Percentiles rank a stretch among this genome's conserved stretches.
These are phyloP conservation scores for Coptodon rendalli DNA, from an alignment of 2,113 vertebrate species.

Conservation along the genomic window DNA sequence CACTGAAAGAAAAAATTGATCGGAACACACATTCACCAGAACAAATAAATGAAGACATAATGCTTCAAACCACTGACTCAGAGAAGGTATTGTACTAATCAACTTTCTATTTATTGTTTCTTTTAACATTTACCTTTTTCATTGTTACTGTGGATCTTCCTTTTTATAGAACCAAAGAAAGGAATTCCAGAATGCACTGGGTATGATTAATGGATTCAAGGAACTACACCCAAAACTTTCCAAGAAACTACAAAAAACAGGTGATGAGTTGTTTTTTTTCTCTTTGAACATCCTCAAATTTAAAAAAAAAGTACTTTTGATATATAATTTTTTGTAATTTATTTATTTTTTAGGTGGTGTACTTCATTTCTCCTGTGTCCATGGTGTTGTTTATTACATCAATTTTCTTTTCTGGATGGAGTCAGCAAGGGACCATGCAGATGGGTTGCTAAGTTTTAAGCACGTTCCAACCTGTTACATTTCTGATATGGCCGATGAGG, in stretches of 20 bases:
- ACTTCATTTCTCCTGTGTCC: not conserved
- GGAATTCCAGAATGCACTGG: not conserved
- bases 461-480: not conserved
- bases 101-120: fast-evolving
- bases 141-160: not conserved
- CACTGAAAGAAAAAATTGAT: not conserved
- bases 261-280: fast-evolving
- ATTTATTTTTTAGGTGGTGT: not conserved
- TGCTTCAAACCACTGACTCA: not conserved
- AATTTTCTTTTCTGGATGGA: not conserved
- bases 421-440: not conserved
- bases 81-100: not conserved
- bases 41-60: not conserved
- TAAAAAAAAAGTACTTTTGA: not conserved
- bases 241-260: not conserved
- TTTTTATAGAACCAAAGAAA: fast-evolving
- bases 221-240: not conserved
- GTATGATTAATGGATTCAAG: not conserved
- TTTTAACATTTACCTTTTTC: not conserved
- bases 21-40: not conserved
- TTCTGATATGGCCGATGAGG: not conserved
- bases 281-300: not conserved
- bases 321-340: not conserved
- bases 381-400: not conserved
- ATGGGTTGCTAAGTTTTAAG: not conserved